Base-by-base conservation (phyloP, 2,888 invertebrate species). In the Metacarcinus magister region DNA sequence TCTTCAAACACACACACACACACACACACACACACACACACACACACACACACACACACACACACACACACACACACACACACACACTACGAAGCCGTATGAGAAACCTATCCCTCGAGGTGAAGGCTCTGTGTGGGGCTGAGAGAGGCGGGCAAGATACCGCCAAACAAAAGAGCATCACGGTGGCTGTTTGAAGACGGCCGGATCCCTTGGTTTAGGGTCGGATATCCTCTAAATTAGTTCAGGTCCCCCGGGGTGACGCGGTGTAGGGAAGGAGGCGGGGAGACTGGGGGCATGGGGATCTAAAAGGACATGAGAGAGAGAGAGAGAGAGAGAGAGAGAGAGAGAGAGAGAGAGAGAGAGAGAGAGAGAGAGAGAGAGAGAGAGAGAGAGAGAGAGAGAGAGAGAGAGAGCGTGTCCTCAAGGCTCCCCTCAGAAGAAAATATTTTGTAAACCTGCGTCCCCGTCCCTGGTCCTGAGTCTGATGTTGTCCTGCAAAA, bases 121-220 rank as follows among this genome's bases (percentile, higher is more conserved):
- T 32, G 92, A 16, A 28, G n/a, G 93, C 32, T 46, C 91, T 23
- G 91, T 19, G 32, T 0, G 82, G 7, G 32, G 32, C 54, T 23
- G 39, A 39, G 39, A 32, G 54, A 32, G 39, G 10, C 87, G 10
- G 39, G 39, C 87, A 87, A 39, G 87, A 87, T 87, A 87, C 87
- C 39, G 87, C 39, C 87, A 94, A 94, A 94, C 54, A 94, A 94
- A 95, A 92, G 95, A 95, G 95, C 95, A 95, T 95, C 95, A 82
- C 44, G 67, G 92, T 82, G 95, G 95, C 75, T 92, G 95, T 95
- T 48, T 95, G 95, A 92, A 87, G 95, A 95, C 95, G 95, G 13
- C 82, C 32, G 28, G 92, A 92, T 95, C 92, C 92, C 92, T 43
- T 87, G 87, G 87, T 87, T 87, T 87, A 87, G 87, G 87, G 87